Evolutionary conservation across 1,140 invertebrate genomes (phyloP).

Genomic region (Myzus persicae): DNA sequence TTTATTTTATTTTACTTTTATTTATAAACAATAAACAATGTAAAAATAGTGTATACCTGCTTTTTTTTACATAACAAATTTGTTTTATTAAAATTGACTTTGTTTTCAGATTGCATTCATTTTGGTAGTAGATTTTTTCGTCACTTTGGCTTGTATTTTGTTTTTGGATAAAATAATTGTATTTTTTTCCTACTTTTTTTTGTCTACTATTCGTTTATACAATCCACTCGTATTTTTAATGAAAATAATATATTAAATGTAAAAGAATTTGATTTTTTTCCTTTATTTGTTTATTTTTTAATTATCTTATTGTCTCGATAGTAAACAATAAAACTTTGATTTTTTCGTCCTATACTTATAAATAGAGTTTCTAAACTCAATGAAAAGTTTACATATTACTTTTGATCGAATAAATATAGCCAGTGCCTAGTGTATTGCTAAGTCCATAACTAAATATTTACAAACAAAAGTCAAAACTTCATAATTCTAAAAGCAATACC

Average conservation of each 20-base stretch:
- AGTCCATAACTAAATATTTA: neutral
- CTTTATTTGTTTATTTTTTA: neutral
- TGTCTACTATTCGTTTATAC: neutral
- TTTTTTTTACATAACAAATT: neutral
- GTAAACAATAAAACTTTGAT: neutral
- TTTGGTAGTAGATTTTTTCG: neutral
- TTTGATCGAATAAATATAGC: neutral
- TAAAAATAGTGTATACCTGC: neutral
- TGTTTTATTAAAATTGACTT: neutral
- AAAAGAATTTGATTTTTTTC: too few species aligned
- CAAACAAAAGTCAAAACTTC: neutral
- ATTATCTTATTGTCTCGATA: neutral
- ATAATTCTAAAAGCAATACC: neutral
- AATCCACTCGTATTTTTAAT: neutral
- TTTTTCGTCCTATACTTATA: neutral
- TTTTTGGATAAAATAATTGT: neutral
- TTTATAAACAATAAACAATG: neutral
- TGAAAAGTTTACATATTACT: slow-evolving; percentile 30
- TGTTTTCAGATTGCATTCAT: neutral
- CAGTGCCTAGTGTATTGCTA: neutral
- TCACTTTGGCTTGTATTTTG: neutral
- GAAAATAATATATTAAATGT: neutral
- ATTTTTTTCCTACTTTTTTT: neutral
- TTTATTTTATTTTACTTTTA: neutral
- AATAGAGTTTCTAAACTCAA: slow-evolving; percentile 7